Evolutionary conservation across 2,113 vertebrate genomes (phyloP), one percentile per base, ranked within the genome.

Genomic region (Gasterosteus nipponicus): DNA sequence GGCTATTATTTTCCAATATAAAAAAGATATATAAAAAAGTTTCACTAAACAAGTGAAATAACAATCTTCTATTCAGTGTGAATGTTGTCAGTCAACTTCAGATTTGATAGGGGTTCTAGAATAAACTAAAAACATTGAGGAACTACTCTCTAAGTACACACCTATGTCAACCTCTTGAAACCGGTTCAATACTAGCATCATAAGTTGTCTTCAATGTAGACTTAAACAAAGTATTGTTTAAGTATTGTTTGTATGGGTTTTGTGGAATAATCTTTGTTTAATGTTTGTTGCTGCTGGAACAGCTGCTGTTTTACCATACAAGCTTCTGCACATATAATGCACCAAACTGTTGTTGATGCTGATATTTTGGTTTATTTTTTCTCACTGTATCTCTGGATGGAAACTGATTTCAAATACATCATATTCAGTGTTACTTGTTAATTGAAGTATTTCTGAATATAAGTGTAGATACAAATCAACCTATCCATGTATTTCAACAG

Each of bases 401-500:
- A 66, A 54, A 61, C 19, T 60, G 3, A 15, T 59, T 51, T 19
- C 7, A 18, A 2, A 7, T 7, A 3, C 3, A 18, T 42, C 14
- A 57, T 5, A 1, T 46, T 73, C 18, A 18, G 16, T 69, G 33
- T 10, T 16, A 22, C 33, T 16, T 62, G 26, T 31, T 9, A 29
- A 10, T 71, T 61, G 35, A 49, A 12, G 54, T 62, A 8, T 68
- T 11, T 61, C 19, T 44, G n/a, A 49, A 57, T 31, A n/a, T 19
- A 10, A 16, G 11, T 22, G 9, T 44, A 4, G 42, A 0, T 33
- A 7, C 11, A 18, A 6, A 41, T 57, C 15, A 3, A 31, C 8
- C 19, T n/a, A 5, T 47, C 12, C 22, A 6, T 75, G 31, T 67
- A 60, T 70, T 46, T 60, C 5, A 35, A 57, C 90, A 99, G 98